Evolutionary conservation across 2,888 invertebrate species (phyloP).

Genomic region (Osedax fenrisi): DNA sequence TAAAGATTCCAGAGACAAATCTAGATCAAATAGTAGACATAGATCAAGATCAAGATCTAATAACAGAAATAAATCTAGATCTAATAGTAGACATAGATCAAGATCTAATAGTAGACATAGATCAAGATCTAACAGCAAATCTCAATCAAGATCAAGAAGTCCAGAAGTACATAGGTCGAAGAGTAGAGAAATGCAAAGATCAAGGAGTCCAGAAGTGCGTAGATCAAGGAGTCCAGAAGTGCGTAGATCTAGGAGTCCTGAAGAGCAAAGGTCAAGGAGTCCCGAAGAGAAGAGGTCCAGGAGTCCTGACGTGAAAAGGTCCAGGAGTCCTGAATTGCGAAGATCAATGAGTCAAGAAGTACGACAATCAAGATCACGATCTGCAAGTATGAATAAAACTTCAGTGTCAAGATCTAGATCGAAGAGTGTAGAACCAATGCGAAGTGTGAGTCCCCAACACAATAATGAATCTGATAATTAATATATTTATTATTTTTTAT

Average conservation of each 20-base stretch:
- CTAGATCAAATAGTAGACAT: neutral
- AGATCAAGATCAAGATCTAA: neutral
- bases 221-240: neutral
- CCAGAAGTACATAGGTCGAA: neutral
- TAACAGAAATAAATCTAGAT: neutral
- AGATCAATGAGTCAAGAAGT: no score
- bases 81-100: neutral
- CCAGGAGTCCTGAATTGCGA: neutral
- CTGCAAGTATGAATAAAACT: no score
- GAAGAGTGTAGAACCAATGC: neutral
- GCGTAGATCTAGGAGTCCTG: neutral
- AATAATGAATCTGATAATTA: no score
- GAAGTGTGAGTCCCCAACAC: no score
- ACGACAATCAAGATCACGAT: no score
- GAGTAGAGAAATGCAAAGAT: neutral
- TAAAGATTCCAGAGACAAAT: neutral
- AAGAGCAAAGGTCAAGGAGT: neutral
- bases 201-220: neutral
- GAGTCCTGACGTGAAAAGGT: neutral
- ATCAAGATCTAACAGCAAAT: neutral
- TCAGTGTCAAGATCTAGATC: neutral
- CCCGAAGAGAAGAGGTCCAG: neutral
- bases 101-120: neutral
- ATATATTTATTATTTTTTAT: no score
- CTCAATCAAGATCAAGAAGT: neutral